Evolutionary conservation across 2,888 invertebrate species (phyloP).

Genomic region (Lasioglossum pauxillum): DNA sequence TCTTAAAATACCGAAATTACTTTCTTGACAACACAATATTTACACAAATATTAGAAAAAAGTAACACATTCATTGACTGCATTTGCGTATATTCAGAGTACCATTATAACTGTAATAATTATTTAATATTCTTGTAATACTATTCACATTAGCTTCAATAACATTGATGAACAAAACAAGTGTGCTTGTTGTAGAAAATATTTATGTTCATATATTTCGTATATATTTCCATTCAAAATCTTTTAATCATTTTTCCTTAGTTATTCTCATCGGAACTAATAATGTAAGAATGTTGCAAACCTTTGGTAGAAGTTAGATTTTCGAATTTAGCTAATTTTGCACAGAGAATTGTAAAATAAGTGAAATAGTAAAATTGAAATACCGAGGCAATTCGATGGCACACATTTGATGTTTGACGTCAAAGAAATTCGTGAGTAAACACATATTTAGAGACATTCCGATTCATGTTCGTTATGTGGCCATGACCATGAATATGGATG

Average conservation of each 20-base stretch:
- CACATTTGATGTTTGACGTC: background rate
- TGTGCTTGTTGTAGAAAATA: background rate
- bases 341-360: background rate
- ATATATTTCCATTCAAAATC: background rate
- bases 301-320: background rate
- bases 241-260: background rate
- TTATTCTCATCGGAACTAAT: background rate
- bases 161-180: background rate
- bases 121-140: background rate
- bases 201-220: background rate
- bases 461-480: background rate
- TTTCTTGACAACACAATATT: too few relatives aligned
- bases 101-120: background rate
- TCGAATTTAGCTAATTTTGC: background rate
- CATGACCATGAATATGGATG: background rate
- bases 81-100: background rate
- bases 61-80: too few relatives aligned
- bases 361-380: background rate
- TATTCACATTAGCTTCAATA: background rate
- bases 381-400: background rate
- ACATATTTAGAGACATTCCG: background rate
- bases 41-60: too few relatives aligned
- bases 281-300: background rate
- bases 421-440: background rate
- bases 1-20: too few relatives aligned